A percentile compares a stretch with the other conserved stretches of the same genome.
phyloP scores from a whole-genome alignment of 2,888 invertebrate genomes.

The Philereme transversata region DNA sequence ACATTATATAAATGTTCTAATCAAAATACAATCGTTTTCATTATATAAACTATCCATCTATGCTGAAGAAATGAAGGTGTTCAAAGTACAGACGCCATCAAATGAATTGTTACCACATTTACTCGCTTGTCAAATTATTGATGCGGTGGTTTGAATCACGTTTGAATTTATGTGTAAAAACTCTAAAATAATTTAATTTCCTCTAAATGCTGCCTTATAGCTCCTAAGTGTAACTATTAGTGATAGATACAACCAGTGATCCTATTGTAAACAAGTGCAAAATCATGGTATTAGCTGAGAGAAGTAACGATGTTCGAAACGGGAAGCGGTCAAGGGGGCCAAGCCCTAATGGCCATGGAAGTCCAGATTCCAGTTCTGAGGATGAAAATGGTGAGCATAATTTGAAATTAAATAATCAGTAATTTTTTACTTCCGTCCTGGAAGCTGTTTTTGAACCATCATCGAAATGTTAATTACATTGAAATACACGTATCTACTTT shows the following conservation, averaged over 20 bases:
- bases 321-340: conserved; percentile 95
- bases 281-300: conserved; percentile 95
- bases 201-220: conserved; percentile 33
- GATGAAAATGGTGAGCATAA: conserved; percentile 90
- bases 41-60: not conserved
- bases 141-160: conserved; percentile 85
- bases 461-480: conserved; percentile 20
- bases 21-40: not conserved
- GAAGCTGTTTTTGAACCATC: conserved; percentile 13
- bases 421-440: not conserved
- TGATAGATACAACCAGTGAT: conserved; percentile 48
- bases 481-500: conserved; percentile 10
- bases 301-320: conserved; percentile 93
- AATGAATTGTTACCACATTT: conserved; percentile 58
- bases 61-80: conserved; percentile 12
- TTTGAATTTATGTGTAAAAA: conserved; percentile 78
- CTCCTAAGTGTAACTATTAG: conserved; percentile 41
- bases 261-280: conserved; percentile 54
- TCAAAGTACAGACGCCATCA: conserved; percentile 66
- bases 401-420: conserved; percentile 23
- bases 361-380: conserved; percentile 92
- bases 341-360: conserved; percentile 93
- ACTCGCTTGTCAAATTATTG: conserved; percentile 81
- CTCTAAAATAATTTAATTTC: conserved; percentile 61
- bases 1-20: not conserved